Percentiles rank a stretch among this genome's conserved stretches.
Conservation (phyloP, 2,888 invertebrate species). For the Drosophila neonasuta region DNA sequence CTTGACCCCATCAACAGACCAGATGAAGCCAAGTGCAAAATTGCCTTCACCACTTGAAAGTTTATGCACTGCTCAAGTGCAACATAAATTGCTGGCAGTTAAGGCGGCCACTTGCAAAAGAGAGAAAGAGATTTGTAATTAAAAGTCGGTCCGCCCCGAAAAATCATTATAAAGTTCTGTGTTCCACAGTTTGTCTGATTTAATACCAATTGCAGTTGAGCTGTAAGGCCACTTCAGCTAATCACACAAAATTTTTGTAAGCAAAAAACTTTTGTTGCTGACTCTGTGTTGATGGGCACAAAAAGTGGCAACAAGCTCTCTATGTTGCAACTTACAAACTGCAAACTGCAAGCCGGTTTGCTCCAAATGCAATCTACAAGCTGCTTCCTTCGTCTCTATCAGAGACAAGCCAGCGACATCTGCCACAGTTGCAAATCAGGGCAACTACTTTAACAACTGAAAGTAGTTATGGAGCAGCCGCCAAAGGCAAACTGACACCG, state of each 20-base stretch:
- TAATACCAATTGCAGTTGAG: constrained; percentile 37
- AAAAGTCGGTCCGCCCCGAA: constrained; percentile 49
- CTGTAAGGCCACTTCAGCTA: constrained; percentile 46
- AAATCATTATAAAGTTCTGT: constrained; percentile 49
- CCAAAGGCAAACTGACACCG: constrained; percentile 35
- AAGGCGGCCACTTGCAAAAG: constrained; percentile 33
- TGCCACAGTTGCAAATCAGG: constrained; percentile 32
- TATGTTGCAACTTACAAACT: neutral
- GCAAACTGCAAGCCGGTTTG: neutral
- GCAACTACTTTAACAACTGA: constrained; percentile 40
- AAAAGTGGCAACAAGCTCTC: constrained; percentile 33
- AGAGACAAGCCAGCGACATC: constrained; percentile 2
- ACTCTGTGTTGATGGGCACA: constrained; percentile 24
- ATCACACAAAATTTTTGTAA: constrained; percentile 46
- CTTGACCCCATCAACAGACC: constrained; percentile 41
- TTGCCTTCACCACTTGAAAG: constrained; percentile 70
- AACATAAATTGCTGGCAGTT: constrained; percentile 72
- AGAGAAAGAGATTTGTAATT: constrained; percentile 57
- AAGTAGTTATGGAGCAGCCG: constrained; percentile 19
- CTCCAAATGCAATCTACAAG: neutral
- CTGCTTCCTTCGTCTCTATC: neutral
- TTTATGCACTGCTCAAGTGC: constrained; percentile 67
- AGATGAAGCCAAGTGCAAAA: constrained; percentile 73
- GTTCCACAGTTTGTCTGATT: constrained; percentile 43
- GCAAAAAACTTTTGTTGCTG: constrained; percentile 28